A percentile compares a stretch with the other conserved stretches of the same genome.
Conservation (phyloP, 30 jellyfish, hydroid and myxozoan species). For the Morbakka virulenta region DNA sequence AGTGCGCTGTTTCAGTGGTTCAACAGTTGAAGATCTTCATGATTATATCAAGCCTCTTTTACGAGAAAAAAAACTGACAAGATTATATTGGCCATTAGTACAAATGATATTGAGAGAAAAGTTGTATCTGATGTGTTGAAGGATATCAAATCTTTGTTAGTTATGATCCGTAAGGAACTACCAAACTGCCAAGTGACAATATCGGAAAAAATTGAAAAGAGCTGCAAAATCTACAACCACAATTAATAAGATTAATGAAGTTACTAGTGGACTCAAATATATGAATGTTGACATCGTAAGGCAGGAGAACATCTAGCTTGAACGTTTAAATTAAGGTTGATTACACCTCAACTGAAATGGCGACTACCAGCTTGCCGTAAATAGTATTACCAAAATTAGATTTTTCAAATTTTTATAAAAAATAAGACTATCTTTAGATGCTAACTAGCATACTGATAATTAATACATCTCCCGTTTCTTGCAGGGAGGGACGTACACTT, state of each 20-base stretch:
- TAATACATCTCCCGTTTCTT: too few relatives aligned
- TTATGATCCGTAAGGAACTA: background rate
- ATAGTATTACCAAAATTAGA: background rate
- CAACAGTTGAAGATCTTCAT: slow-evolving; percentile 9
- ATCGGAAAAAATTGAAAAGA: background rate
- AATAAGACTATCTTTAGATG: too few relatives aligned
- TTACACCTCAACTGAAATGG: background rate
- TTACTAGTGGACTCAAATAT: background rate
- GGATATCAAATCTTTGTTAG: background rate
- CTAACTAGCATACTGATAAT: too few relatives aligned
- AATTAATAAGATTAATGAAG: background rate
- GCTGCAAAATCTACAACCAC: too few relatives aligned
- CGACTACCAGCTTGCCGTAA: background rate
- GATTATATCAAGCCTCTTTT: slow-evolving; percentile 3
- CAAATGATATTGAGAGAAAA: background rate
- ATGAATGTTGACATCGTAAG: background rate
- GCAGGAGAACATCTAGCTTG: background rate
- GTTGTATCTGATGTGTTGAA: too few relatives aligned
- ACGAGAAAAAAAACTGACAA: background rate
- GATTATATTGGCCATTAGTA: slow-evolving; percentile 3
- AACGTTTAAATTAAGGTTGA: too few relatives aligned
- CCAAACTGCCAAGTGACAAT: slow-evolving; percentile 8
- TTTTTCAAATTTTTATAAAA: too few relatives aligned
- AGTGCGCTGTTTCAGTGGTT: slow-evolving; percentile 13
- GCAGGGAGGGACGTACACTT: too few relatives aligned